Base-by-base conservation (phyloP, 2,888 invertebrate genomes). In the Ormyrus pomaceus region DNA sequence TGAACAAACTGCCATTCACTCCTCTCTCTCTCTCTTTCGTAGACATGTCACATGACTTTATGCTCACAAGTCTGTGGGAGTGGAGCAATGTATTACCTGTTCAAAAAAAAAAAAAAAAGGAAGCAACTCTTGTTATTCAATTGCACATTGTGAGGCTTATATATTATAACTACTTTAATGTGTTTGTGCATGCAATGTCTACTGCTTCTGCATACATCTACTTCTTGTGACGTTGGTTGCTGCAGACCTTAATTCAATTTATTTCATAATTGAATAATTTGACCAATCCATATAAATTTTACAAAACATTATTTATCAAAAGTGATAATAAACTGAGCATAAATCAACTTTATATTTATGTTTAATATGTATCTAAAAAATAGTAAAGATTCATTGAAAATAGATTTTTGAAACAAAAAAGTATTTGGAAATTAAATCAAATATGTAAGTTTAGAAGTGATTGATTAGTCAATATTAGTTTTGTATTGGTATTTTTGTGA, bases 221-320 rank as follows among this genome's bases (percentile, higher is more conserved):
- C 50, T 9, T 71, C 45, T 61, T 19, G 34, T 56, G n/a, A 62
- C 6, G 50, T 8, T 48, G n/a, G 8, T 53, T 19, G 19, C 19
- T 66, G 46, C 13, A 66, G 8, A 46, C 64, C 10, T 55, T 77
- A 74, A 80, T 77, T 73, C 11, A 77, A 81, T 81, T 81, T 81
- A 71, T 77, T 50, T 70, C 46, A 55, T 66, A 77, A 80, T 74
- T 74, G 69, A 74, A 77, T 77, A 70, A 77, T 70, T 77, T 50
- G 10, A 50, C 0, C 56, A 66, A 56, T 80, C 68, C 61, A 73
- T 80, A 77, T 62, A 11, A 34, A 68, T 76, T 73, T 71, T 59
- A 48, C 62, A 19, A 56, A 19, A 5, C 10, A 64, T 6, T 46
- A 19, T 19, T 11, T 10, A 46, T 19, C 6, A 46, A 64, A 64